A percentile compares a stretch with the other conserved stretches of the same genome.
These are phyloP conservation scores for Cairina moschata DNA, from an alignment of 2,113 vertebrate species.

Conservation along the genomic window DNA sequence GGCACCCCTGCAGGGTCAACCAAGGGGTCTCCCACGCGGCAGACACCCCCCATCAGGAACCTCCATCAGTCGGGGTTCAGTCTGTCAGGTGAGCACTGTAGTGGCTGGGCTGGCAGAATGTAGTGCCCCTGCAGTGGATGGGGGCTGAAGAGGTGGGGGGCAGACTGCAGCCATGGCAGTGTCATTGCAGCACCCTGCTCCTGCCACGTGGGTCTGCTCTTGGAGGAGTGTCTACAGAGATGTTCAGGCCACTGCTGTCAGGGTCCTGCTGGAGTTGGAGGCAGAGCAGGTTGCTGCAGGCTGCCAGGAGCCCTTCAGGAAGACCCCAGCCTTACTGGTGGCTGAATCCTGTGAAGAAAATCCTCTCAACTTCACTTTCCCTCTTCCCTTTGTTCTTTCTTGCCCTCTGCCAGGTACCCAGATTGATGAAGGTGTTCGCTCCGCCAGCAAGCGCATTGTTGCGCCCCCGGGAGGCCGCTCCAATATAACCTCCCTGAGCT, in stretches of 20 bases:
- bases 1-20: slow-evolving; percentile 91
- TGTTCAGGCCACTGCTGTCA: accelerated
- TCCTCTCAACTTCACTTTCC: not conserved
- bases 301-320: not conserved
- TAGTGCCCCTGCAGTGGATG: not conserved
- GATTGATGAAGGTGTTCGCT: slow-evolving; percentile 84
- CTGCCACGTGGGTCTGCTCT: not conserved
- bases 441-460: slow-evolving; percentile 92
- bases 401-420: slow-evolving; percentile 73
- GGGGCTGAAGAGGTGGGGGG: no score
- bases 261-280: not conserved
- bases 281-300: not conserved
- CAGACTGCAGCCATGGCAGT: not conserved
- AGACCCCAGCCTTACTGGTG: not conserved
- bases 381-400: not conserved
- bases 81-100: slow-evolving; percentile 85
- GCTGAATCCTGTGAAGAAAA: not conserved
- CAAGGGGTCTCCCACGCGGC: slow-evolving; percentile 91
- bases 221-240: accelerated
- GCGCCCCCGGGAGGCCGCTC: slow-evolving; percentile 96
- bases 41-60: slow-evolving; percentile 88
- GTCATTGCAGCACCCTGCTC: not conserved
- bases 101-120: not conserved
- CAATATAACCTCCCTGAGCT: slow-evolving; percentile 98
- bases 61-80: slow-evolving; percentile 97